These are phyloP conservation scores for Bombylius major DNA, from an alignment of 2,888 invertebrate genomes.

Conservation along the genomic window DNA sequence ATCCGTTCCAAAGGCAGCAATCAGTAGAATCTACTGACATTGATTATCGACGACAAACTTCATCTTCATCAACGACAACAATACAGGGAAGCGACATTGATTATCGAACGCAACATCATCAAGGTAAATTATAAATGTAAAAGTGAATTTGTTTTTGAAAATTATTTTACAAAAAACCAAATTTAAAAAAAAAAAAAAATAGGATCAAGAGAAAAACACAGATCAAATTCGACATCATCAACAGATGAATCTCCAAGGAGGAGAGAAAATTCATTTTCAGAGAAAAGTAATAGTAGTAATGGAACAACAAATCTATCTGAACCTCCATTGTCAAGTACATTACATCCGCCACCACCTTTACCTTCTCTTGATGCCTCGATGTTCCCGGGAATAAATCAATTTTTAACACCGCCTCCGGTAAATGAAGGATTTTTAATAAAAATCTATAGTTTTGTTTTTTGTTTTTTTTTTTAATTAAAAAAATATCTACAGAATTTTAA, in stretches of 20 bases:
- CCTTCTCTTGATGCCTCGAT: slow-evolving; percentile 14
- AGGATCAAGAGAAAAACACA: background rate
- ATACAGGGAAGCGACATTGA: background rate
- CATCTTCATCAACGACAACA: too few species aligned
- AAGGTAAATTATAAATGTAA: background rate
- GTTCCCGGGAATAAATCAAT: slow-evolving; percentile 7
- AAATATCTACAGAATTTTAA: background rate
- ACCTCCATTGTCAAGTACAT: slow-evolving; percentile 12
- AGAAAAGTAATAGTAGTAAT: background rate
- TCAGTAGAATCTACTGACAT: background rate
- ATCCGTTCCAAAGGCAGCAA: background rate
- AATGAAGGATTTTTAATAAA: background rate
- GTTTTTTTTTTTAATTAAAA: background rate
- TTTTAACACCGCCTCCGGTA: background rate
- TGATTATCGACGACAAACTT: slow-evolving; percentile 1
- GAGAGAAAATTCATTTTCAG: background rate
- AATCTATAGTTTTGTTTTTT: background rate
- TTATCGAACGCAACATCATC: background rate
- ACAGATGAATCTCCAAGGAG: background rate
- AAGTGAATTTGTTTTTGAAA: background rate
- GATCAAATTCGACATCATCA: background rate
- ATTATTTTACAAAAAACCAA: background rate
- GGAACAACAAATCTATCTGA: background rate
- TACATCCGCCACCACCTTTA: slow-evolving; percentile 21
- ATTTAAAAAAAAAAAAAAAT: background rate